Percentiles rank a stretch among this genome's conserved stretches.
Evolutionary conservation across 2,888 invertebrate species (phyloP).

Genomic region (Dilophus febrilis): DNA sequence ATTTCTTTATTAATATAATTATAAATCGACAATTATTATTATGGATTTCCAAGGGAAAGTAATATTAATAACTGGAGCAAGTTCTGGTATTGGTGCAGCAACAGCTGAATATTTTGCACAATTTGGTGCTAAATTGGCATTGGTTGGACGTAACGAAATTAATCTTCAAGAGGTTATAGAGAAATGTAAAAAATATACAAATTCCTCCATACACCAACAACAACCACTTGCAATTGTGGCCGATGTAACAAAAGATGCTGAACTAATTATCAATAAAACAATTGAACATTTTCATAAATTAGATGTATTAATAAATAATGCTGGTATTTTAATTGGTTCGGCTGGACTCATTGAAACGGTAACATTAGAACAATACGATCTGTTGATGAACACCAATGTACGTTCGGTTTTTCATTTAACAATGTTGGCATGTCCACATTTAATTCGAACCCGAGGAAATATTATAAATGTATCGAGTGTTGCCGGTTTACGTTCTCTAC

Average conservation of each 20-base stretch:
- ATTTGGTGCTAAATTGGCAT: constrained; percentile 41
- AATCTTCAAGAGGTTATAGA: constrained; percentile 45
- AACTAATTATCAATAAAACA: constrained; percentile 47
- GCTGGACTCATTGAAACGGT: constrained; percentile 71
- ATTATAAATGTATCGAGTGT: constrained; percentile 94
- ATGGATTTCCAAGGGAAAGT: constrained; percentile 38
- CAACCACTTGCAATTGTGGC: not conserved
- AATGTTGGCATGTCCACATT: constrained; percentile 72
- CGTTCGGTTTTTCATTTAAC: constrained; percentile 68
- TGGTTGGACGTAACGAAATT: constrained; percentile 50
- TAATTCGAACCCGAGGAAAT: constrained; percentile 69
- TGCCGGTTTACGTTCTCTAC: constrained; percentile 77
- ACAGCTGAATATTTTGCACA: constrained; percentile 49
- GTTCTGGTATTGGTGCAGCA: constrained; percentile 57
- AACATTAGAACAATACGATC: constrained; percentile 71
- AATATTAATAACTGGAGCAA: constrained; percentile 49
- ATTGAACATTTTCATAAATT: constrained; percentile 56
- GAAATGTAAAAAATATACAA: constrained; percentile 39
- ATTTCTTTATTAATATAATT: no score
- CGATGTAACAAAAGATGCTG: constrained; percentile 1
- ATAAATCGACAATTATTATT: no score
- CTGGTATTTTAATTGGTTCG: constrained; percentile 56
- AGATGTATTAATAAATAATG: constrained; percentile 79
- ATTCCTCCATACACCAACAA: no score
- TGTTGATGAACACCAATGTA: constrained; percentile 78